Evolutionary conservation across 2,888 invertebrate genomes (phyloP).

Genomic region (Charanyca ferruginea): DNA sequence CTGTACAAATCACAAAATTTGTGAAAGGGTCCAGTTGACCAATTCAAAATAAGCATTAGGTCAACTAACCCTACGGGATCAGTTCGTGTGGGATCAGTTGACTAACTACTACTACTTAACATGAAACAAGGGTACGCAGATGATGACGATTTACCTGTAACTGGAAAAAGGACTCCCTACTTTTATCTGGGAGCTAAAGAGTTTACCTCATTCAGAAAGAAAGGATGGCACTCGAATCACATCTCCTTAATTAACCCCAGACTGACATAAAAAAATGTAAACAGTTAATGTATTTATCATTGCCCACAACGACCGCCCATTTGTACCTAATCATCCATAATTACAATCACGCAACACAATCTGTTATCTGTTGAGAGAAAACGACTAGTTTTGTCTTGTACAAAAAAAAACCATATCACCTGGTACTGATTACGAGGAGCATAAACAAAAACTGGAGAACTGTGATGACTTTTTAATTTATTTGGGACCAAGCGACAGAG

Average conservation of each 20-base stretch:
- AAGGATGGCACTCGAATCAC: background rate
- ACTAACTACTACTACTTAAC: no score
- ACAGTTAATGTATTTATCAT: conserved; percentile 62
- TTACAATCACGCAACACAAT: conserved; percentile 61
- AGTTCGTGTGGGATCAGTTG: no score
- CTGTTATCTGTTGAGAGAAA: conserved; percentile 54
- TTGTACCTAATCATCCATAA: conserved; percentile 57
- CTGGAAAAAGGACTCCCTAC: no score
- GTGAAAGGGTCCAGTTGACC: no score
- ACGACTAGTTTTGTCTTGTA: conserved; percentile 26
- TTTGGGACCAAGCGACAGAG: conserved; percentile 75
- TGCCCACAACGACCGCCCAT: conserved; percentile 50
- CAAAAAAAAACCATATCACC: conserved; percentile 58
- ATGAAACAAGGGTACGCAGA: no score
- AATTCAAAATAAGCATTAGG: no score
- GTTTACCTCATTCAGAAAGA: background rate
- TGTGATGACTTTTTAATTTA: conserved; percentile 86
- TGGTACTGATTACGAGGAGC: conserved; percentile 66
- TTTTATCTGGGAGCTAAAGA: no score
- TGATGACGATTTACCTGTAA: no score
- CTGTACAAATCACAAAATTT: no score
- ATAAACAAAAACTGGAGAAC: conserved; percentile 70
- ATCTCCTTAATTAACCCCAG: conserved; percentile 20
- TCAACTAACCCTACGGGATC: no score
- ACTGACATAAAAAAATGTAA: conserved; percentile 2